These are phyloP conservation scores for Rapana venosa DNA, from an alignment of 2,888 invertebrate species.

Conservation along the genomic window DNA sequence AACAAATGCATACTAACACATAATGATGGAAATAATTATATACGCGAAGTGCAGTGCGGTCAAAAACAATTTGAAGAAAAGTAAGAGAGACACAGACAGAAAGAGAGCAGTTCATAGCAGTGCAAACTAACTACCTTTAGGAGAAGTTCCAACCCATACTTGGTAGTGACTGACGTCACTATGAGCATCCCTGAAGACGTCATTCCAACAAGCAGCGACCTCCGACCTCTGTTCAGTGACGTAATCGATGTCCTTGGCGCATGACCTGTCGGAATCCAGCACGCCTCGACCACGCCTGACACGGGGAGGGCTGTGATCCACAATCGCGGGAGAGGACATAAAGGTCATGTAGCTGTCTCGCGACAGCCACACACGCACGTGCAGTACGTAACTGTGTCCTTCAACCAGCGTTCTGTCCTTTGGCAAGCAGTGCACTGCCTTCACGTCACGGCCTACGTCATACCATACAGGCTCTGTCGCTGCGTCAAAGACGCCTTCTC, in stretches of 20 bases:
- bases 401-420: slow-evolving; percentile 39
- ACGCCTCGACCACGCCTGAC: slow-evolving; percentile 47
- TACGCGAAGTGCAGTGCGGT: too few relatives aligned
- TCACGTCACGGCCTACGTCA: slow-evolving; percentile 49
- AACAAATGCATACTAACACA: too few relatives aligned
- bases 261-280: slow-evolving; percentile 48
- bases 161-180: slow-evolving; percentile 48
- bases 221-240: slow-evolving; percentile 49
- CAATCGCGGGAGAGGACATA: slow-evolving; percentile 45
- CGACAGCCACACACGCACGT: slow-evolving; percentile 56
- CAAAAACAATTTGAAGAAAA: too few relatives aligned
- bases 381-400: slow-evolving; percentile 49
- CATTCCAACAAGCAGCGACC: slow-evolving; percentile 57
- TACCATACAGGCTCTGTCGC: slow-evolving; percentile 53
- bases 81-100: not conserved
- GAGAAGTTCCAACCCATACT: slow-evolving; percentile 52
- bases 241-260: slow-evolving; percentile 56
- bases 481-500: slow-evolving; percentile 53
- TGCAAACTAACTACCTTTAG: slow-evolving; percentile 51
- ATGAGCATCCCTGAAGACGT: slow-evolving; percentile 53
- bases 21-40: too few relatives aligned
- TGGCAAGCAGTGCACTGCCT: slow-evolving; percentile 52
- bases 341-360: slow-evolving; percentile 41
- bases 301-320: slow-evolving; percentile 54
- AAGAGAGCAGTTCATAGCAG: not conserved